A percentile compares a stretch with the other conserved stretches of the same genome.
These are phyloP conservation scores for Norana najaformis DNA, from an alignment of 2,888 invertebrate genomes.

Conservation along the genomic window DNA sequence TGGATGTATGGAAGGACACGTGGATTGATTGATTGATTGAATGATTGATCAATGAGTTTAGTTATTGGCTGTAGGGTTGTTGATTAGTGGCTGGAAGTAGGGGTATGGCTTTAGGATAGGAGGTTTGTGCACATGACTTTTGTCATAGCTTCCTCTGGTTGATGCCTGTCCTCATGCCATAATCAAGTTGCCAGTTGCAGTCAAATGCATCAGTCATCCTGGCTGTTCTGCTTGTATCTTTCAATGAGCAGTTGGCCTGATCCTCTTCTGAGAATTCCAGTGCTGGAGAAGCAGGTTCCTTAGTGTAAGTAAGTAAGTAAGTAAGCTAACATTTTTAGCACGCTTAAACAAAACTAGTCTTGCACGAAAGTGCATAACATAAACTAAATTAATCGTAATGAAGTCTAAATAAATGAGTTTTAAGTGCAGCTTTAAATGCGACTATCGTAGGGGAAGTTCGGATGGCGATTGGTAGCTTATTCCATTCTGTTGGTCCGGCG, in stretches of 20 bases:
- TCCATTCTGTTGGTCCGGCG: too few species aligned
- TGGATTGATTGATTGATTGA: background rate
- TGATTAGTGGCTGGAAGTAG: background rate
- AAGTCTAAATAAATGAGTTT: too few species aligned
- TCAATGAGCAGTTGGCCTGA: background rate
- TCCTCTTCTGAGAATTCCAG: background rate
- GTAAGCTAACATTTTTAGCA: too few species aligned
- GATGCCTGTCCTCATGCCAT: background rate
- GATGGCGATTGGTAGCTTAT: too few species aligned
- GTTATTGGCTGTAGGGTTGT: background rate
- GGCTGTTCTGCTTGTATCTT: background rate
- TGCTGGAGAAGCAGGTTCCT: background rate
- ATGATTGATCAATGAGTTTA: background rate
- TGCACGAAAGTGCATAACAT: too few species aligned
- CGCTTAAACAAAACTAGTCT: too few species aligned
- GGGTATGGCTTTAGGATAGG: background rate
- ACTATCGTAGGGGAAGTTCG: too few species aligned
- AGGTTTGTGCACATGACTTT: background rate
- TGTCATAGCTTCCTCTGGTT: background rate
- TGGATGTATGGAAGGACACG: too few species aligned
- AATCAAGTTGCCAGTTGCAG: slow-evolving; percentile 2
- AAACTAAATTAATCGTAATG: too few species aligned
- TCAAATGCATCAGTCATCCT: background rate
- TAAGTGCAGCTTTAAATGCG: too few species aligned
- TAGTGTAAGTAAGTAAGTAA: too few species aligned